phyloP scores from a whole-genome alignment of 2,797 vertebrate species.

The Cheirogaleus major region DNA sequence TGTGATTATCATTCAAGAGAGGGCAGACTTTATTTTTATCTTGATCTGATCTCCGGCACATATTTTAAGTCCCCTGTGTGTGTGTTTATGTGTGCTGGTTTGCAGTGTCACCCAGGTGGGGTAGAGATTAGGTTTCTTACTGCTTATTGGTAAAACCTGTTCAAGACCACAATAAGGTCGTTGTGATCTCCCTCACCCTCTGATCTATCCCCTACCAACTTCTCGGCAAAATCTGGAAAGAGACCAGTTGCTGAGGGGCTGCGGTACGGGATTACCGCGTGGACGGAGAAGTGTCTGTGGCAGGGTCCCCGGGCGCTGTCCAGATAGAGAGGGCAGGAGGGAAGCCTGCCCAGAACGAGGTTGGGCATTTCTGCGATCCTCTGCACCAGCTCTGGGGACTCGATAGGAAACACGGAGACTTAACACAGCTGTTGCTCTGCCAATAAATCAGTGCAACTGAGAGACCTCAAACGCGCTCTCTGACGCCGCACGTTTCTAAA shows the following conservation, averaged over 20 bases:
- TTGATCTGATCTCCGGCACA: background rate
- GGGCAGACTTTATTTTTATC: background rate
- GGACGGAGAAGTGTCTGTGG: fast-evolving
- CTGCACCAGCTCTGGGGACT: background rate
- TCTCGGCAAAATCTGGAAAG: background rate
- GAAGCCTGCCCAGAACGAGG: background rate
- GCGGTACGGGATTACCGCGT: fast-evolving
- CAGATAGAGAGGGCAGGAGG: background rate
- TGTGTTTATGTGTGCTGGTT: background rate
- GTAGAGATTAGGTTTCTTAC: background rate
- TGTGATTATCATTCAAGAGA: too few species aligned
- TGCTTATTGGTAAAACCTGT: background rate
- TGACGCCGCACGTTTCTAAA: fast-evolving
- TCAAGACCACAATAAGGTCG: background rate
- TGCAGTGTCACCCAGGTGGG: fast-evolving
- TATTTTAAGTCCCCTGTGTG: background rate
- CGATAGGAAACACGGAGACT: background rate
- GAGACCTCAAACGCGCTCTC: background rate
- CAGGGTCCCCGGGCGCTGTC: fast-evolving
- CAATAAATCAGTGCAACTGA: fast-evolving
- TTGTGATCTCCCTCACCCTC: fast-evolving
- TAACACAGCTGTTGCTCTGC: fast-evolving
- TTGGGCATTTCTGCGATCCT: background rate
- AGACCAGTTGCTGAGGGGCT: background rate
- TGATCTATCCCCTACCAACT: background rate